These are phyloP conservation scores for Heliconius himera DNA, from an alignment of 1,140 invertebrate species.

Conservation along the genomic window DNA sequence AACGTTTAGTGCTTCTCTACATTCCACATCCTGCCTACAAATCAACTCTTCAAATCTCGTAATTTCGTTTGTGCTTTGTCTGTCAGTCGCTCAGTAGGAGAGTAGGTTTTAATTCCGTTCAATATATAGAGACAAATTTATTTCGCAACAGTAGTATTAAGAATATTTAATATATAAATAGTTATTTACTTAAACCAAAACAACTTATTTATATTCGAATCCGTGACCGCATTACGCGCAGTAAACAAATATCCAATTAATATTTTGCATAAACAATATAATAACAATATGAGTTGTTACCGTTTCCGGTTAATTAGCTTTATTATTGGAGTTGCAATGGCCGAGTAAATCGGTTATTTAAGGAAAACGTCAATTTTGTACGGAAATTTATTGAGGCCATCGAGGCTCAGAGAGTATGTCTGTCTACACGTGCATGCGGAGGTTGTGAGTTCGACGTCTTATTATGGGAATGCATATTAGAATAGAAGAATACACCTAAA, in stretches of 20 bases:
- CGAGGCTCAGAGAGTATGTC: too few relatives aligned
- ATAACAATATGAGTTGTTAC: neutral
- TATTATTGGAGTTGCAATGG: neutral
- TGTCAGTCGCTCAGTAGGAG: too few relatives aligned
- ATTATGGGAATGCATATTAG: too few relatives aligned
- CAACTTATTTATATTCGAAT: neutral
- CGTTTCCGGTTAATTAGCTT: neutral
- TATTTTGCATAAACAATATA: slow-evolving; percentile 6
- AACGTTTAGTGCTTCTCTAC: too few relatives aligned
- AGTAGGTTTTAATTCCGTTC: too few relatives aligned
- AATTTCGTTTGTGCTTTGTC: too few relatives aligned
- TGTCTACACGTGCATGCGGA: too few relatives aligned
- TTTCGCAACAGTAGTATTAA: neutral
- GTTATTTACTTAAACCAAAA: neutral
- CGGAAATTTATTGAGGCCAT: neutral
- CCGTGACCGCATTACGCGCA: neutral
- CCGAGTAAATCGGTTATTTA: neutral
- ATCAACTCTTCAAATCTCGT: too few relatives aligned
- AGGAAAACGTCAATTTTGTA: neutral
- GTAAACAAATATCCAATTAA: neutral
- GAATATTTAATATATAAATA: neutral
- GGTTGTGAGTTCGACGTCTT: too few relatives aligned
- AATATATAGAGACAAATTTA: neutral
- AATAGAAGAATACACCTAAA: too few relatives aligned
- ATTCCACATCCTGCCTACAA: too few relatives aligned